Evolutionary conservation across 1,140 invertebrate species (phyloP), one percentile per base, ranked within the genome.

Genomic region (Listronotus oregonensis): DNA sequence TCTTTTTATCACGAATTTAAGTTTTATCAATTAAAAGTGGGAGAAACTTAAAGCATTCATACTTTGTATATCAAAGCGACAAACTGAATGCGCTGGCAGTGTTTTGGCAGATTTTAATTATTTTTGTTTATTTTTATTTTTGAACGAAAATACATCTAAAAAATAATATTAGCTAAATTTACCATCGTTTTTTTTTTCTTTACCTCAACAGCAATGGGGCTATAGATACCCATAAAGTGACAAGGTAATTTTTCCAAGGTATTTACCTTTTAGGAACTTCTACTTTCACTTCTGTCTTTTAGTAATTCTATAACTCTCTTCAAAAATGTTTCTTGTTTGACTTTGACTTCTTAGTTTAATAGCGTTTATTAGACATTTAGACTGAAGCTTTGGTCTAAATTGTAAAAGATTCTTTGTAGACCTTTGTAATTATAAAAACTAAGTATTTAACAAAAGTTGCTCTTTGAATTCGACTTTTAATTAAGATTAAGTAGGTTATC

Each of bases 151-250:
- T 17, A 46, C 6, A 17, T 46, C n/a, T 15, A 4, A 8, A 8
- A 51, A 51, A 27, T 32, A 31, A 14, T 40, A 6, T 10, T 14
- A 9, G 17, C 27, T n/a, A 42, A 31, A 57, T 57, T 57, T 47
- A 31, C n/a, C 18, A 32, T 62, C 10, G n/a, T 12, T 50, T 52
- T 59, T 52, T 59, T 66, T 61, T 56, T 49, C 40, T 46, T 54
- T 58, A 56, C 34, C 49, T 67, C 57, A 64, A 64, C 66, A 68
- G 66, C 54, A 62, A 55, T 68, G 66, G 66, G 66, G 61, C 60
- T 68, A 62, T 62, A 64, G 62, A 34, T 56, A 68, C 61, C 66
- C 61, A 63, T 68, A 68, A 68, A 42, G 15, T 40, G 46, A 46
- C 17, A 47, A 68, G 66, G 66, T 68, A 68, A 68, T 63, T 66